Base-by-base conservation (phyloP, 2,113 vertebrate species). In the Collichthys lucidus region DNA sequence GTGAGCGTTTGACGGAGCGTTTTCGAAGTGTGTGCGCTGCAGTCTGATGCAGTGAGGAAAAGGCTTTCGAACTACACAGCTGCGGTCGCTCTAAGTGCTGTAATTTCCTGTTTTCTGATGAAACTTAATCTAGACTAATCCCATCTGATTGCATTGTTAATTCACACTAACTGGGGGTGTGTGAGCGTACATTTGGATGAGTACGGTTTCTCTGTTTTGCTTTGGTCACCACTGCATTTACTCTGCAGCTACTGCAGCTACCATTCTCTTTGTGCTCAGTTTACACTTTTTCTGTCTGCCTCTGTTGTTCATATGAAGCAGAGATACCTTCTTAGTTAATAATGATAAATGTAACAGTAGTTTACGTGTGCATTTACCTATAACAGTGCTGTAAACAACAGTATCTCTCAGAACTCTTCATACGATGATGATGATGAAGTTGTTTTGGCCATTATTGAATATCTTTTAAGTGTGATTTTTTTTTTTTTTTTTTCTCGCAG, bases 101-200 rank as follows among this genome's bases (percentile, higher is more conserved):
- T 86, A 69, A 86, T 90, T 90, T 92, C 87, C 88, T 92, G 84
- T 83, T 77, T 82, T 86, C 70, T 85, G 56, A 75, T 56, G 80
- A 82, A 73, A 74, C 49, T 79, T 66, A 59, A 77, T 84, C 72
- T 64, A 31, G 57, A 77, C 62, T 62, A 80, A 84, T 79, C 82
- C 82, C 80, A 86, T 60, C 80, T 87, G 80, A 89, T 72, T 78
- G 69, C 61, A 72, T 49, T 55, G 20, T 79, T 69, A 63, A 82
- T 83, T 86, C 78, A 69, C n/a, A 52, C 26, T 53, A 16, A 68
- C 66, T 57, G 4, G n/a, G n/a, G 44, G 53, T 16, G 63, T 19
- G 5, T 47, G 50, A 31, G 40, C 15, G 0, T 14, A 2, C 10
- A 6, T 74, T 64, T 62, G 20, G 59, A 22, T 60, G 44, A 77